Base-by-base conservation (phyloP, 2,888 invertebrate genomes). In the Xanthia togata region DNA sequence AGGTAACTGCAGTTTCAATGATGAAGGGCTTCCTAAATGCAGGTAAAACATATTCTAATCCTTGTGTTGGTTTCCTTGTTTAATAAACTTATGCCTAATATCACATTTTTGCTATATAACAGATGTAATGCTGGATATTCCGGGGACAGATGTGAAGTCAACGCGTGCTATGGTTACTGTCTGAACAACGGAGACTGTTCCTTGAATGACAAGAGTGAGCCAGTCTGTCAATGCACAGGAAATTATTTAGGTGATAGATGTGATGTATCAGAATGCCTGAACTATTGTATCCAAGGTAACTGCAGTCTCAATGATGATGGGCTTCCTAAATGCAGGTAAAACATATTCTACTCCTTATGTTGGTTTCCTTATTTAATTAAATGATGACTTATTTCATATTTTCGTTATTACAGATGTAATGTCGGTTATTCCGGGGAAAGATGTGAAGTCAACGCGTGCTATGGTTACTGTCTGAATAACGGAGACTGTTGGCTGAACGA, bases 181-280 rank as follows among this genome's bases (percentile, higher is more conserved):
- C 91, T 98, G 76, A 97, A 98, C 92, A 96, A 96, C 64, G 98
- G 98, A 17, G 89, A 89, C 1, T 98, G 98, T 89, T 91, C 92
- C 31, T 81, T 97, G 20, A 91, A 95, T 76, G 88, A 93, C 12
- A 89, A 92, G 23, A 90, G 92, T 35, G 93, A 84, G 14, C 93
- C 94, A 14, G 70, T 76, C 2, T 98, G 98, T 88, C 90, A 90
- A 55, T 98, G 98, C 89, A 73, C 88, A 1, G 87, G 89, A 2
- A 96, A 96, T 14, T 97, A 93, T 85, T 92, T 92, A 23, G 97
- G 97, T 0, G 82, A 89, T 2, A 94, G 97, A 82, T 98, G 98
- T 90, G 97, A 98, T 94, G 82, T 31, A 31, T 31, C 31, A 31
- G 31, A 31, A 31, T 31, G 31, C 31, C 2, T 31, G 31, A 31